Conservation (phyloP, 2,888 invertebrate genomes). For the Drosophila eohydei region DNA sequence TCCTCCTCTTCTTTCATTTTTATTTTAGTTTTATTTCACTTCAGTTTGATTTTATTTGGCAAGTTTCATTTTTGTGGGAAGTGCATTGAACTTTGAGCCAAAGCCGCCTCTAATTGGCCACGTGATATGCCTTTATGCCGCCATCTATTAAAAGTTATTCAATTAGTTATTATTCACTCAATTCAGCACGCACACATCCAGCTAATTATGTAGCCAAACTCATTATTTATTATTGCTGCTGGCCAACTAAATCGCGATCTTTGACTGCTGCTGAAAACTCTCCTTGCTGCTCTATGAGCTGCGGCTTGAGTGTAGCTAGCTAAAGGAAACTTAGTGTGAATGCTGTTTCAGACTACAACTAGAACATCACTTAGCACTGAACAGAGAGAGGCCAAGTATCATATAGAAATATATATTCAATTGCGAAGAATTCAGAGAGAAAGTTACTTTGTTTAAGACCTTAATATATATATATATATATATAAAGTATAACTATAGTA, state of each 20-base stretch:
- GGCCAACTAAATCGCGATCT: background rate
- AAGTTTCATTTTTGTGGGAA: conserved; percentile 7
- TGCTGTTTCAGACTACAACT: too few species aligned
- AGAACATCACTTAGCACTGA: too few species aligned
- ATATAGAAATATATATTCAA: too few species aligned
- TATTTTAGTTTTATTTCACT: conserved; percentile 5
- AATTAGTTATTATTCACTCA: background rate
- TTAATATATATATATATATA: too few species aligned
- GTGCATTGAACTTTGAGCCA: conserved; percentile 37
- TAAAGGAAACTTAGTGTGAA: too few species aligned
- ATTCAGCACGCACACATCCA: background rate
- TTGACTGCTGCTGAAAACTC: background rate
- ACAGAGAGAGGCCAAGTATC: too few species aligned
- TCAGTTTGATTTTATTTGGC: background rate
- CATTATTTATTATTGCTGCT: background rate
- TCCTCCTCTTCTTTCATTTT: background rate
- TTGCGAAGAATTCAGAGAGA: too few species aligned
- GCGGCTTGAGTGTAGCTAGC: too few species aligned
- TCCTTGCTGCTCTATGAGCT: background rate
- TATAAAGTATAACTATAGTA: too few species aligned
- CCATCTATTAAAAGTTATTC: conserved; percentile 5
- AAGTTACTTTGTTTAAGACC: too few species aligned
- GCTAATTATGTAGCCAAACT: background rate
- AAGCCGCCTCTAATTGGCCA: conserved; percentile 3
- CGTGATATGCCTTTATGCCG: conserved; percentile 21